Base-by-base conservation (phyloP, 2,113 vertebrate species). In the Typhlomys cinereus region DNA sequence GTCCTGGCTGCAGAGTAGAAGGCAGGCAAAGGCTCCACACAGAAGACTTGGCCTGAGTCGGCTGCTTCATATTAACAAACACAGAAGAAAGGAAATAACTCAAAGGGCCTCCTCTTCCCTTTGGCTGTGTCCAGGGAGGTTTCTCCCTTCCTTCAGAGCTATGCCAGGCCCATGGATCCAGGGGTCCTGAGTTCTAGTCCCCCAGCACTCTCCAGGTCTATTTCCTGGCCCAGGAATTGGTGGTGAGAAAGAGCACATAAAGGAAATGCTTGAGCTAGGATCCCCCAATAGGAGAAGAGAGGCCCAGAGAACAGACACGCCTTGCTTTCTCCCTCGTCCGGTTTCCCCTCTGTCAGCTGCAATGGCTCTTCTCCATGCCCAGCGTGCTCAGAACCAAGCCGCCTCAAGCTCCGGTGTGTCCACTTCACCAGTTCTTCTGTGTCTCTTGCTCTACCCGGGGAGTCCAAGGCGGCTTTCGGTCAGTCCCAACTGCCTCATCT, bases 391-490 rank as follows among this genome's bases (percentile, higher is more conserved):
- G 52, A 83, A 44, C 41, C 25, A 23, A 9, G 29, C 5, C 31
- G 41, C 44, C 59, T 67, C 27, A 1, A 23, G 23, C 13, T 10
- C 61, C 15, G 6, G 50, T 27, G 10, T 17, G 50, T 18, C 41
- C 3, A 34, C 15, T 34, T 7, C 7, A 23, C 27, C 6, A 21
- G 23, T 44, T 85, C 61, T 29, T 69, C 81, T 54, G 7, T 27
- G 2, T 23, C 52, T 61, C 69, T 44, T 14, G 10, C 52, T 17
- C 29, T 20, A 14, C n/a, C 23, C 34, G 2, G 13, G 13, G 31
- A 9, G 5, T 25, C 54, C 34, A 15, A 1, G 3, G 0, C 7
- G 36, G 5, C 50, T 61, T 41, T 25, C 0, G n/a, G 0, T 4
- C 50, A 54, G 15, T 5, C 27, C 57, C 31, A 36, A 25, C 8